A percentile compares a stretch with the other conserved stretches of the same genome.
These are phyloP conservation scores for Pachyseris speciosa DNA, from an alignment of 64 coral and sea anemone genomes.

Conservation along the genomic window DNA sequence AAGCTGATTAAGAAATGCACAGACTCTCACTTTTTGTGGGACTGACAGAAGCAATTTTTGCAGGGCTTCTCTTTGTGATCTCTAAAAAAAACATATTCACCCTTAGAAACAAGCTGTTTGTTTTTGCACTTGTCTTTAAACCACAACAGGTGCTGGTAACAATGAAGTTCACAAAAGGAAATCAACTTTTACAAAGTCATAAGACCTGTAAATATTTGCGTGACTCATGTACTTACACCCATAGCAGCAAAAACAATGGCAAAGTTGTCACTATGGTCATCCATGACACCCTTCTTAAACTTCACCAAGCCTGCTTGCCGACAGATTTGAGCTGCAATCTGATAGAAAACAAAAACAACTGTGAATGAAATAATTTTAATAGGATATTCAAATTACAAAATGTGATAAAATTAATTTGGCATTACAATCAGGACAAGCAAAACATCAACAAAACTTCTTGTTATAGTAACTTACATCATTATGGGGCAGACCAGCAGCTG, in stretches of 20 bases:
- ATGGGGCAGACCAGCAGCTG: conserved; percentile 97
- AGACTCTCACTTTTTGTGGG: too few relatives aligned
- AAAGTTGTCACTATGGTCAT: conserved; percentile 99
- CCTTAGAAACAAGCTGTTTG: too few relatives aligned
- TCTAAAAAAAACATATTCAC: too few relatives aligned
- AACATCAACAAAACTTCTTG: not conserved
- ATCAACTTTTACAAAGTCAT: too few relatives aligned
- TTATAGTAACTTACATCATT: conserved; percentile 91
- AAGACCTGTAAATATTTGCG: not conserved
- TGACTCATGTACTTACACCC: conserved; percentile 76
- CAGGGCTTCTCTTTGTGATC: too few relatives aligned
- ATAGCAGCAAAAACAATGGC: conserved; percentile 99
- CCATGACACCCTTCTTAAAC: conserved; percentile 91
- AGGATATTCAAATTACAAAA: not conserved
- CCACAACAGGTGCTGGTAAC: too few relatives aligned
- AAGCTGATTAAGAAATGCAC: too few relatives aligned
- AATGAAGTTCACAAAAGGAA: not conserved
- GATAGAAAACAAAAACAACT: not conserved
- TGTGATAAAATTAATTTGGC: not conserved
- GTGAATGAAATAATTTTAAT: not conserved
- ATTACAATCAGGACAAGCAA: not conserved
- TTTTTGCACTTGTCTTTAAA: too few relatives aligned
- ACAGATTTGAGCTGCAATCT: conserved; percentile 99
- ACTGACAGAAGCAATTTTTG: too few relatives aligned
- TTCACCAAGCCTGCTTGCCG: conserved; percentile 96